phyloP scores from a whole-genome alignment of 2,797 vertebrate genomes.

The Spheniscus humboldti region DNA sequence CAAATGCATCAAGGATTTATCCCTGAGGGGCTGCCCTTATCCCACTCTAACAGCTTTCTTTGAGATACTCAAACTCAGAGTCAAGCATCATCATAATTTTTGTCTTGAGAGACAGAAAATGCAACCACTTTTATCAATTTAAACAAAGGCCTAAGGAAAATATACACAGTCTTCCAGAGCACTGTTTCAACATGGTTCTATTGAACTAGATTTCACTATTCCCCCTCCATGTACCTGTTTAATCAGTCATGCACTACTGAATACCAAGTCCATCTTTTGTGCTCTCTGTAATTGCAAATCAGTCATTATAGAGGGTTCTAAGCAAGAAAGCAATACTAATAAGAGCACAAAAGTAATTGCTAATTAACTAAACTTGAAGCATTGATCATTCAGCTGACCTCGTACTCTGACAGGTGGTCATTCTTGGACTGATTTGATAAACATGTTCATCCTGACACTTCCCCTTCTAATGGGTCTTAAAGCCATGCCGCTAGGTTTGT shows the following conservation, averaged over 20 bases:
- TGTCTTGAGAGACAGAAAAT: neutral
- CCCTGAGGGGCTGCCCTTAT: neutral
- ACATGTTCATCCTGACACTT: neutral
- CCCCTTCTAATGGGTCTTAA: neutral
- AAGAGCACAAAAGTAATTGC: neutral
- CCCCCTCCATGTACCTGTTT: neutral
- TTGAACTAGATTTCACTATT: neutral
- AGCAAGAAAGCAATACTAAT: neutral
- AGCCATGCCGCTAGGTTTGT: accelerated
- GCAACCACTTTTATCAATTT: neutral
- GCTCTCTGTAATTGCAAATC: neutral
- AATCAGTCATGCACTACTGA: neutral
- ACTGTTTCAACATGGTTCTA: neutral
- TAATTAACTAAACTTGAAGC: neutral
- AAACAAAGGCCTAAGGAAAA: neutral
- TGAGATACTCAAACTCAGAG: neutral
- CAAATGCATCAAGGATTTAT: neutral
- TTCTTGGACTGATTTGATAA: neutral
- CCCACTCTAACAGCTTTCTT: neutral
- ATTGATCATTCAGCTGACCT: neutral
- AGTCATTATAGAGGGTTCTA: neutral
- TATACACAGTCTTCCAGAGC: neutral
- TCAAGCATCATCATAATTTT: accelerated
- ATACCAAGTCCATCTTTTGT: neutral
- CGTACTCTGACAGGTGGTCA: neutral